Percentiles rank a stretch among this genome's conserved stretches.
These are phyloP conservation scores for Eulimnadia texana DNA, from an alignment of 1,140 invertebrate genomes.

Conservation along the genomic window DNA sequence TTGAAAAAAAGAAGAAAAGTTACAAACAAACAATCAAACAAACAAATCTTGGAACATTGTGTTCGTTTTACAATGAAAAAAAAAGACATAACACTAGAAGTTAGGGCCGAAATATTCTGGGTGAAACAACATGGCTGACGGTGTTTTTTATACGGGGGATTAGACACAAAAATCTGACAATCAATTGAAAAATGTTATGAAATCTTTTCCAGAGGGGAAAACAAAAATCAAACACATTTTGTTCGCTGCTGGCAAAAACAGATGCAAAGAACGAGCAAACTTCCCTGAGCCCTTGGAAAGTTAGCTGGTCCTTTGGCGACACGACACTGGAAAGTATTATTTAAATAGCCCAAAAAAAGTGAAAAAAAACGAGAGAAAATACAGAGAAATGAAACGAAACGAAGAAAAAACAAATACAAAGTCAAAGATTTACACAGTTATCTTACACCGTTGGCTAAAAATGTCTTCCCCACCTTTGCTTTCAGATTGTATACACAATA, in stretches of 20 bases:
- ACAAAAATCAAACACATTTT: neutral
- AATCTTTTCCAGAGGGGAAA: too few relatives aligned
- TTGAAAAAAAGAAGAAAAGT: neutral
- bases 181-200: too few relatives aligned
- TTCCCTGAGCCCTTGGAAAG: slow-evolving; percentile 17
- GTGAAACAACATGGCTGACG: too few relatives aligned
- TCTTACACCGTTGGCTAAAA: slow-evolving; percentile 6
- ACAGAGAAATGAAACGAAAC: neutral
- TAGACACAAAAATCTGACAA: too few relatives aligned
- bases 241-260: slow-evolving; percentile 6
- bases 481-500: too few relatives aligned
- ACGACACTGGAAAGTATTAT: neutral
- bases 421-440: neutral
- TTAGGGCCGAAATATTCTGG: too few relatives aligned
- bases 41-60: neutral
- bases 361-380: neutral
- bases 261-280: slow-evolving; percentile 13
- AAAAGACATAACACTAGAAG: too few relatives aligned
- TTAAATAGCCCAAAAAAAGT: slow-evolving; percentile 8
- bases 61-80: too few relatives aligned
- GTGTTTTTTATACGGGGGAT: too few relatives aligned
- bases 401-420: neutral
- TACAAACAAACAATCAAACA: neutral
- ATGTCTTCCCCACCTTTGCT: too few relatives aligned
- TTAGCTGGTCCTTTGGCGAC: slow-evolving; percentile 9